Base-by-base conservation (phyloP, 2,113 vertebrate genomes). In the Thymallus thymallus region DNA sequence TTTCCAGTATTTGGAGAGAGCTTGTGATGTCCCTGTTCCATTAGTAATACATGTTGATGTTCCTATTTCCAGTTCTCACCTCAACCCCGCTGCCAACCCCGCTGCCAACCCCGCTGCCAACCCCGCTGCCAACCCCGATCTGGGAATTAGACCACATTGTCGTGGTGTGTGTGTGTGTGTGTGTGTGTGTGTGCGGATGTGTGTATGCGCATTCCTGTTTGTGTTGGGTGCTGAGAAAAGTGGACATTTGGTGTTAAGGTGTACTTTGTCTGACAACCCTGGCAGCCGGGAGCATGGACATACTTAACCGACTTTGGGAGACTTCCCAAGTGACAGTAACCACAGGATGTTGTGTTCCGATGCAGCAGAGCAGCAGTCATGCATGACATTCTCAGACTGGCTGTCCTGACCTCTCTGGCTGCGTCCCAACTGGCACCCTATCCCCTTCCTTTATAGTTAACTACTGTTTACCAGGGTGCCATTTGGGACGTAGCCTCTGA, bases 21-120 rank as follows among this genome's bases (percentile, higher is more conserved):
- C 16, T 14, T 68, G 66, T 24, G n/a, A 68, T 68, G 32, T 68
- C 6, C 66, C 66, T 68, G 66, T 3, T 10, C 20, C 35, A 68
- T 14, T 51, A 18, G 48, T 41, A 41, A 3, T 5, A 46, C 30
- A 18, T 41, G 35, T 41, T 41, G 35, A 41, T 1, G 16, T 35
- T 22, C 32, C 7, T 4, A 4, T n/a, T 41, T 24, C 3, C 64
- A n/a, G 18, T 23, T 68, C 35, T 22, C 66, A 23, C 10, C 41
- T n/a, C 20, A 68, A 20, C n/a, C 41, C 41, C 23, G n/a, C 18
- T 16, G 16, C 29, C 1, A 16, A 46, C 66, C n/a, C n/a, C n/a
- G n/a, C n/a, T n/a, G n/a, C n/a, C 20, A 68, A 20, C n/a, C 41
- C 41, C 23, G n/a, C 18, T 16, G 16, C 29, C 1, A 16, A 46